phyloP scores from a whole-genome alignment of 2,797 vertebrate species.

The Centropyge bicolor region DNA sequence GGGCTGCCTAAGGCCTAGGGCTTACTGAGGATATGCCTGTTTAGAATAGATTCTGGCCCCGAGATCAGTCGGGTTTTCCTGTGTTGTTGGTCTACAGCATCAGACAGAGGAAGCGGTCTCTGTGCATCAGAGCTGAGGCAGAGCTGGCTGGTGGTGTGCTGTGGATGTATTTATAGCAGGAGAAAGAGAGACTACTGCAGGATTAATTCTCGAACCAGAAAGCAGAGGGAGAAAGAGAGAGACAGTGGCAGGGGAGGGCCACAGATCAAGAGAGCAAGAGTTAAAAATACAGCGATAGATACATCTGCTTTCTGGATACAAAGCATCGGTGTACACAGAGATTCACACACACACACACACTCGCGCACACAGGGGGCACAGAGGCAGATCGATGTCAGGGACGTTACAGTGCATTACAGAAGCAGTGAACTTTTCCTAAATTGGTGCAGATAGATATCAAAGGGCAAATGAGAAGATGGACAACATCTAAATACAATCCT shows the following conservation, averaged over 20 bases:
- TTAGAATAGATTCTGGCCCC: conserved; percentile 66
- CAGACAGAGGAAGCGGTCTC: conserved; percentile 55
- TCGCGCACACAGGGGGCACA: background rate
- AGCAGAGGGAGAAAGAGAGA: conserved; percentile 50
- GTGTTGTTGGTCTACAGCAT: conserved; percentile 47
- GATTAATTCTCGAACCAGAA: conserved; percentile 56
- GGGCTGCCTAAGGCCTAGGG: conserved; percentile 57
- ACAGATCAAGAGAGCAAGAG: conserved; percentile 53
- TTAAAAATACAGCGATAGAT: conserved; percentile 53
- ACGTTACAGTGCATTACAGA: conserved; percentile 71
- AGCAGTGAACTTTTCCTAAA: conserved; percentile 82
- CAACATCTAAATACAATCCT: conserved; percentile 48
- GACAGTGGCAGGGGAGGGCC: conserved; percentile 42
- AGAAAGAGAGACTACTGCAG: conserved; percentile 59
- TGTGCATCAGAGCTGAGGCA: conserved; percentile 47
- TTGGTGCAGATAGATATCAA: conserved; percentile 68
- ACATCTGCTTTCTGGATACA: conserved; percentile 46
- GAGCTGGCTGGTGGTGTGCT: conserved; percentile 42
- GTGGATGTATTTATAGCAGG: conserved; percentile 70
- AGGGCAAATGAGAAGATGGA: conserved; percentile 60
- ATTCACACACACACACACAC: conserved; percentile 17
- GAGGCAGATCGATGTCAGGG: conserved; percentile 69
- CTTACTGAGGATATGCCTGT: conserved; percentile 67
- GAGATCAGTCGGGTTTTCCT: conserved; percentile 64
- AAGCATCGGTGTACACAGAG: conserved; percentile 5